Base-by-base conservation (phyloP, 2,888 invertebrate species). In the Dicyrtomina minuta region DNA sequence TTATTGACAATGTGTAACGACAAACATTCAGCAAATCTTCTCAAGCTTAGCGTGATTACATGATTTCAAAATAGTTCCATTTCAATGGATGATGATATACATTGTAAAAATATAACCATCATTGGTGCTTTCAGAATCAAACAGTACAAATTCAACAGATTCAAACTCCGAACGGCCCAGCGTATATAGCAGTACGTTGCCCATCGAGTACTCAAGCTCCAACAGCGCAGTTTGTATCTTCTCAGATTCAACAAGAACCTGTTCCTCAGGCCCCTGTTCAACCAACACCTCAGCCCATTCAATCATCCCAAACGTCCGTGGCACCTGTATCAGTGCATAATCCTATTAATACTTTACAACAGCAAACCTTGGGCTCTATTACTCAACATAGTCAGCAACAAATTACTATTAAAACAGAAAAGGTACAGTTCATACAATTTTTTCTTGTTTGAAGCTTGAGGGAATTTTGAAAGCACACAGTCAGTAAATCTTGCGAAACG, bases 151-250 rank as follows among this genome's bases (percentile, higher is more conserved):
- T 84, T 46, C 84, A 84, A 75, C 84, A 84, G 75, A 83, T 84
- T 43, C 84, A 84, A 77, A 84, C 84, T 13, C 81, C 83, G 24
- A 82, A 82, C 53, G 84, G 84, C 6, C 83, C 84, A 44, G 80
- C 83, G 17, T 80, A 82, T 70, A 81, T 84, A 58, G 83, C 84
- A 58, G 41, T 62, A 43, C 55, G 62, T 6, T 62, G 62, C 33
- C 68, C 68, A 27, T 43, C 62, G 22, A 46, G 62, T n/a, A 51
- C 71, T n/a, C 22, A 65, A 13, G 17, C 66, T 2, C 43, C 60
- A 20, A 62, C 68, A 53, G 62, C 59, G 60, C 73, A 70, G 46
- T 66, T 72, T 22, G 41, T 51, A 15, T 33, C 46, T 44, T 62
- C 64, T 12, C 72, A 72, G 43, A 22, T 66, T 22, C 73, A 72